phyloP scores from a whole-genome alignment of 2,888 invertebrate genomes.

The Drosophila birchii region DNA sequence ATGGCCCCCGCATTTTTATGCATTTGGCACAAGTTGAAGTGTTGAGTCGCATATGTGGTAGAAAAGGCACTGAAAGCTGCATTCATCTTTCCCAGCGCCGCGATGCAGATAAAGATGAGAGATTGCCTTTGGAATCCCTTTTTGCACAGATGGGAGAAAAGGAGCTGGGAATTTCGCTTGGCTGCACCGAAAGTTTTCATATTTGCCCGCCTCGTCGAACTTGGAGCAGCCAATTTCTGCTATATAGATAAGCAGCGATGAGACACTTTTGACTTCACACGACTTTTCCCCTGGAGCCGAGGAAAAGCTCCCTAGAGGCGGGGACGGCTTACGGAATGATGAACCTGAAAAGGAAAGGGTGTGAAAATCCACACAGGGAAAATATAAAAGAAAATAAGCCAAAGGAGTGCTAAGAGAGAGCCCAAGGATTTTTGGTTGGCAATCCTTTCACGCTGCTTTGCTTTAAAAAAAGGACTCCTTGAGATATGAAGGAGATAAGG shows the following conservation, averaged over 20 bases:
- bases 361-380: conserved; percentile 24
- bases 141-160: conserved; percentile 1
- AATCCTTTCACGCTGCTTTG: conserved; percentile 15
- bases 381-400: conserved; percentile 16
- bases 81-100: conserved; percentile 40
- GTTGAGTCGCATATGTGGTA: conserved; percentile 64
- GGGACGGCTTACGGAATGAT: conserved; percentile 33
- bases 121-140: conserved; percentile 62
- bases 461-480: not conserved
- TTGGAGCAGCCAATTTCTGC: conserved; percentile 69
- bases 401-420: conserved; percentile 23
- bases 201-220: conserved; percentile 76
- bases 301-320: conserved; percentile 19
- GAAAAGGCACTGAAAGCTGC: conserved; percentile 45
- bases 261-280: conserved; percentile 62
- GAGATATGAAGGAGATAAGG: not conserved
- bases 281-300: conserved; percentile 24
- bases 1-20: conserved; percentile 68
- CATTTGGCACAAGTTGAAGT: conserved; percentile 75
- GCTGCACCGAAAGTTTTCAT: conserved; percentile 73
- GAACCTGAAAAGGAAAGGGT: conserved; percentile 40
- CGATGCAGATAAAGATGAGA: conserved; percentile 58
- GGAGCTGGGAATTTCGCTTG: conserved; percentile 57
- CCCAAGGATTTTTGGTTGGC: conserved; percentile 1
- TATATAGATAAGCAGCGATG: conserved; percentile 62